Evolutionary conservation across 2,888 invertebrate genomes (phyloP), one percentile per base, ranked within the genome.

Genomic region (Nomada flava): DNA sequence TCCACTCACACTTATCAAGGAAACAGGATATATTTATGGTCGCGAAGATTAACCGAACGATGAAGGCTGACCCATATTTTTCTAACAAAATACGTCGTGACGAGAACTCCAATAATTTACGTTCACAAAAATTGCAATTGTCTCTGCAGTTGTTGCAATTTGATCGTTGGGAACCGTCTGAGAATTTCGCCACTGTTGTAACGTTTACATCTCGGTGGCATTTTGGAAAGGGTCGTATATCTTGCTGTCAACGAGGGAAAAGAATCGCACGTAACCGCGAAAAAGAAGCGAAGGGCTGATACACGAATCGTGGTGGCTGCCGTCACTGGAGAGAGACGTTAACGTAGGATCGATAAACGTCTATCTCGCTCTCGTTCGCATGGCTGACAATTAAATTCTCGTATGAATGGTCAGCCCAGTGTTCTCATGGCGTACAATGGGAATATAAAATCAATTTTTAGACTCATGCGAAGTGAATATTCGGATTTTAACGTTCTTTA

Each of bases 321-420:
- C 59, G 60, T 60, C 69, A 36, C n/a, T 72, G 64, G 73, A 79
- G 77, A 78, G 76, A 85, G 81, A 85, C 73, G 72, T 79, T 80
- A 78, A 78, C 76, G 71, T 79, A 55, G 74, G 77, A 87, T 87
- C 86, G 83, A 87, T 86, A 85, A 87, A 55, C 83, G 75, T 72
- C 75, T 70, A 72, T 70, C 68, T 76, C 64, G 72, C 68, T 82
- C 80, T 60, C 68, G 78, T 78, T 81, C 85, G 77, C 78, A 79
- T 85, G 79, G 75, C 76, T 85, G 86, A 85, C 86, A 86, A 86
- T 86, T 86, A 87, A 85, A 87, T 83, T 85, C 79, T 85, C 84
- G 75, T 86, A 74, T 76, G 76, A 78, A 74, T 75, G 84, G 36
- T 59, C 72, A 65, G 57, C 64, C 20, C 59, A 13, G 44, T 59